phyloP scores from a whole-genome alignment of 2,888 invertebrate genomes.

The Laothoe populi region DNA sequence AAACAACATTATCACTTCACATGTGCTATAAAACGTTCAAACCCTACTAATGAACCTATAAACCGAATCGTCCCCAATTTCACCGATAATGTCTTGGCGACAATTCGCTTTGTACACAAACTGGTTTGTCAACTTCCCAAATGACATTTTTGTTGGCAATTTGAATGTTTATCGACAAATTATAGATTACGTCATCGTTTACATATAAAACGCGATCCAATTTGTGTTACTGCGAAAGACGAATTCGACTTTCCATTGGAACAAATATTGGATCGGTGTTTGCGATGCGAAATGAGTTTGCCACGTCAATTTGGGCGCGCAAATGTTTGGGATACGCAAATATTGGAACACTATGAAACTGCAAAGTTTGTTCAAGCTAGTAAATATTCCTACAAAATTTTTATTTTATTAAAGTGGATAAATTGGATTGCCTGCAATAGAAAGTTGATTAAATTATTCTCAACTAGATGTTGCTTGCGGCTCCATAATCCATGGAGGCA shows the following conservation, averaged over 20 bases:
- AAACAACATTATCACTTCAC: too few relatives aligned
- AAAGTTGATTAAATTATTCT: too few relatives aligned
- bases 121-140: constrained; percentile 13
- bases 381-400: too few relatives aligned
- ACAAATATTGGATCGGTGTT: neutral
- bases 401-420: too few relatives aligned
- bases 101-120: constrained; percentile 13
- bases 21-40: neutral
- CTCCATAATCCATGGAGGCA: too few relatives aligned
- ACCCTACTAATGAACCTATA: constrained; percentile 9
- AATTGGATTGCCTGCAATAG: too few relatives aligned
- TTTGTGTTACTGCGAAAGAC: neutral
- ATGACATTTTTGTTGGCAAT: constrained; percentile 11
- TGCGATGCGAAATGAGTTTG: neutral
- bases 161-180: constrained; percentile 18
- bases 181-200: constrained; percentile 16
- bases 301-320: neutral
- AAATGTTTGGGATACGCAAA: neutral
- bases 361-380: too few relatives aligned
- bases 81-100: constrained; percentile 27
- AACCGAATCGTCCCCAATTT: constrained; percentile 22
- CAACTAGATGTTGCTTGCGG: too few relatives aligned
- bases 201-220: constrained; percentile 2
- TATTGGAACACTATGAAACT: neutral
- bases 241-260: neutral